Conservation (phyloP, 2,888 invertebrate species). For the Melanostoma scalare region DNA sequence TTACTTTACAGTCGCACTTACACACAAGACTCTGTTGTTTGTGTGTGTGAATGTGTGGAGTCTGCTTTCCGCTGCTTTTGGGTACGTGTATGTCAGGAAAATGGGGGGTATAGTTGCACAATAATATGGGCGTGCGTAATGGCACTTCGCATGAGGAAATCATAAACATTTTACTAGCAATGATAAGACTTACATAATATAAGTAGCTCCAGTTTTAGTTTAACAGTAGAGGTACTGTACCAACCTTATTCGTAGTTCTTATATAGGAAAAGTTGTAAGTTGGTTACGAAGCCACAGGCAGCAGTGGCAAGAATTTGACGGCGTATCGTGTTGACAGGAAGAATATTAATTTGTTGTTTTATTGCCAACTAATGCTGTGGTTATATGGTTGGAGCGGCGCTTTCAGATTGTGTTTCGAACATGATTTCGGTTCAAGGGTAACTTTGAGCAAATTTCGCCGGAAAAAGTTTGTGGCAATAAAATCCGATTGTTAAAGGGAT, state of each 20-base stretch:
- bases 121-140: slow-evolving; percentile 66
- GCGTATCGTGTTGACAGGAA: slow-evolving; percentile 57
- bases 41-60: slow-evolving; percentile 40
- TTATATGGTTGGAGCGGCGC: slow-evolving; percentile 52
- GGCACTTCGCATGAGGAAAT: slow-evolving; percentile 67
- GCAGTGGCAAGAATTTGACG: slow-evolving; percentile 40
- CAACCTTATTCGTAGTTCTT: not conserved
- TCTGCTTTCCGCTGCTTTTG: not conserved
- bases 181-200: slow-evolving; percentile 60
- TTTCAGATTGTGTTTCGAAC: slow-evolving; percentile 42
- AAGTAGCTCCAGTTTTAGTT: slow-evolving; percentile 17
- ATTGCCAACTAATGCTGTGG: slow-evolving; percentile 70
- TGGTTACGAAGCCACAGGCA: slow-evolving; percentile 40
- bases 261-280: slow-evolving; percentile 12
- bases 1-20: slow-evolving; percentile 59
- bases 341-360: slow-evolving; percentile 72
- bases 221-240: slow-evolving; percentile 5
- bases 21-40: slow-evolving; percentile 47
- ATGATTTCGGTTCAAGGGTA: slow-evolving; percentile 34
- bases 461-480: slow-evolving; percentile 35
- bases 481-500: slow-evolving; percentile 33
- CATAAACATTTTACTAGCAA: slow-evolving; percentile 71
- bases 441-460: slow-evolving; percentile 1
- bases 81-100: slow-evolving; percentile 34
- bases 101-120: slow-evolving; percentile 19